Evolutionary conservation across 2,888 invertebrate species (phyloP), one percentile per base, ranked within the genome.

Genomic region (Phalera bucephala): DNA sequence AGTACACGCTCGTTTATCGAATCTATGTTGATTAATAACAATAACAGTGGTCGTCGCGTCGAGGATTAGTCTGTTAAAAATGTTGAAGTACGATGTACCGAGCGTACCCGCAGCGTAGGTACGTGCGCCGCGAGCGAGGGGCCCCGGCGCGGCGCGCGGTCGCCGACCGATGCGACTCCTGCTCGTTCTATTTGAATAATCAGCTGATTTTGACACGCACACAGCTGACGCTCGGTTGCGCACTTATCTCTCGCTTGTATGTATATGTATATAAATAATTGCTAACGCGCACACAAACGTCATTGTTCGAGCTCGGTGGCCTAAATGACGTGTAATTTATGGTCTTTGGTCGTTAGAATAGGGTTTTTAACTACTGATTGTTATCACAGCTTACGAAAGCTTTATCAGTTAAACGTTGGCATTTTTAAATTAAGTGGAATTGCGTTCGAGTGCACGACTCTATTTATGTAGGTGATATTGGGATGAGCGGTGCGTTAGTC

Each of bases 151-250:
- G 66, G 56, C 53, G 58, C 60, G 65, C 80, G 82, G 78, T 78
- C 82, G 81, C 69, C 80, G 84, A 81, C 80, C 82, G 80, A 64
- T 61, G 70, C 72, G 71, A 67, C 72, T 73, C 70, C 41, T 45
- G 77, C 75, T 79, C 79, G 80, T 82, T 84, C 84, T 89, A 89
- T 90, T 89, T 89, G 87, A 87, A 87, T 90, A 87, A 89, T 89
- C 90, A 90, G 90, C 90, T 90, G 90, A 89, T 90, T 90, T 86
- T 90, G 90, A 90, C 89, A 86, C 87, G 83, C 71, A 75, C 82
- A 84, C 87, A 87, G 89, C 89, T 87, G 88, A 85, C 81, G 75
- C 78, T 69, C 69, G 55, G 66, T 73, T 80, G 80, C 78, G 73
- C 72, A 77, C 72, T 81, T 87, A 84, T 84, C 80, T 72, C 61